Conservation (phyloP, 2,113 vertebrate species). For the Spermophilus dauricus region DNA sequence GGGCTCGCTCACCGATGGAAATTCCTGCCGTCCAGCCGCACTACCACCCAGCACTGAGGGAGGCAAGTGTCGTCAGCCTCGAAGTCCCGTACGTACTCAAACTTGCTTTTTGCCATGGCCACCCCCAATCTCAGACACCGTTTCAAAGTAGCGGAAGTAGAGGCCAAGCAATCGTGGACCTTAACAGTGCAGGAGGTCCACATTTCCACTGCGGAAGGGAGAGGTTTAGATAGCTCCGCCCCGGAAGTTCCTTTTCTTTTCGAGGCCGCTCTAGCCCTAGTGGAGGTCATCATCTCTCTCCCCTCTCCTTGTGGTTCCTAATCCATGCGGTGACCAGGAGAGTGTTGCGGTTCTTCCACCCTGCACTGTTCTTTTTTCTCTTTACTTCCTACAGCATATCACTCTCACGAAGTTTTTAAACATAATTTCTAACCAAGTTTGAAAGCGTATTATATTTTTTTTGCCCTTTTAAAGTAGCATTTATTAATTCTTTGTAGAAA, state of each 20-base stretch:
- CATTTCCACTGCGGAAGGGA: constrained; percentile 33
- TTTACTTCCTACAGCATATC: fast-evolving
- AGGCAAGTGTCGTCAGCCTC: constrained; percentile 95
- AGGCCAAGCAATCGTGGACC: neutral
- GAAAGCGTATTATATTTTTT: neutral
- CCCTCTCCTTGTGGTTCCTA: neutral
- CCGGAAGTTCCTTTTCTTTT: constrained; percentile 75
- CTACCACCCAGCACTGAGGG: constrained; percentile 96
- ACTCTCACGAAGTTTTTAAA: neutral
- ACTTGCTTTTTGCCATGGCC: constrained; percentile 98
- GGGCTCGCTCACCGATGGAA: constrained; percentile 94
- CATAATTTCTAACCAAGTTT: neutral
- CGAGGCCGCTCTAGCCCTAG: neutral
- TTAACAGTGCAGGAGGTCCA: neutral
- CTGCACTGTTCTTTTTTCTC: neutral
- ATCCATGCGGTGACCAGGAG: fast-evolving
- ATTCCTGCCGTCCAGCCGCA: constrained; percentile 96
- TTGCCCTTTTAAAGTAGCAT: neutral
- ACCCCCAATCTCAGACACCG: neutral
- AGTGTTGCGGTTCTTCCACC: fast-evolving
- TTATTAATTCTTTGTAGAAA: neutral
- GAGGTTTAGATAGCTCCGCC: neutral
- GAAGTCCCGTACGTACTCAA: constrained; percentile 96
- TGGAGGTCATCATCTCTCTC: constrained; percentile 44
- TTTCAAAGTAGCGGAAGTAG: neutral